Percentiles rank a stretch among this genome's conserved stretches.
Conservation (phyloP, 2,113 vertebrate species). For the Plestiodon gilberti region DNA sequence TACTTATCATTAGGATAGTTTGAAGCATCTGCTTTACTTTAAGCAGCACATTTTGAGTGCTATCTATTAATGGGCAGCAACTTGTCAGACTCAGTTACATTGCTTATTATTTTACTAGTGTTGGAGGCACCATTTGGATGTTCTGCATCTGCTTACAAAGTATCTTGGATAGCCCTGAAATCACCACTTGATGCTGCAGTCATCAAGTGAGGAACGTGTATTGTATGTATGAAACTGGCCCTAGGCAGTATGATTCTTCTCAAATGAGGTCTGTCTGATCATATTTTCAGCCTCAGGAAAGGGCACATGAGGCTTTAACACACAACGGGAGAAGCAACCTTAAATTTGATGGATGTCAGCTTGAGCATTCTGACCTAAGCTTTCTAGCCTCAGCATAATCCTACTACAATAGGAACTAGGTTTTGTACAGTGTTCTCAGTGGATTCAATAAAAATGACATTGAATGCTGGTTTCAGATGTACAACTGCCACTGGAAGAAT, state of each 20-base stretch:
- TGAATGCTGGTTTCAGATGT: conserved; percentile 16
- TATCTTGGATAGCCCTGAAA: not conserved
- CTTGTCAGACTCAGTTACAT: not conserved
- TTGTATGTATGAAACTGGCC: not conserved
- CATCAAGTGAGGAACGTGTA: not conserved
- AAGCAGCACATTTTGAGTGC: not conserved
- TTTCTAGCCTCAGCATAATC: conserved; percentile 4
- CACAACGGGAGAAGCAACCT: not conserved
- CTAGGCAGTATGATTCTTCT: not conserved
- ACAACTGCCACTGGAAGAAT: conserved; percentile 19
- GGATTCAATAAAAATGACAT: not conserved
- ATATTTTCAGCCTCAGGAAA: conserved; percentile 18
- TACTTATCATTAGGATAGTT: not conserved
- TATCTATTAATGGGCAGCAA: not conserved
- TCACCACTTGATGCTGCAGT: not conserved
- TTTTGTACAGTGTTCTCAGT: conserved; percentile 22
- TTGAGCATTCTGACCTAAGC: not conserved
- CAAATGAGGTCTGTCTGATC: not conserved
- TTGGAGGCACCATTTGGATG: not conserved
- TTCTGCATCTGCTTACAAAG: not conserved
- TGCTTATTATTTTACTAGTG: not conserved
- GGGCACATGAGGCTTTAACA: not conserved
- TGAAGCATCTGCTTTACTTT: not conserved
- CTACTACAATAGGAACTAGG: conserved; percentile 31
- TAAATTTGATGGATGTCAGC: not conserved